phyloP scores from a whole-genome alignment of 2,113 vertebrate genomes.

The Thinocorus orbignyianus region DNA sequence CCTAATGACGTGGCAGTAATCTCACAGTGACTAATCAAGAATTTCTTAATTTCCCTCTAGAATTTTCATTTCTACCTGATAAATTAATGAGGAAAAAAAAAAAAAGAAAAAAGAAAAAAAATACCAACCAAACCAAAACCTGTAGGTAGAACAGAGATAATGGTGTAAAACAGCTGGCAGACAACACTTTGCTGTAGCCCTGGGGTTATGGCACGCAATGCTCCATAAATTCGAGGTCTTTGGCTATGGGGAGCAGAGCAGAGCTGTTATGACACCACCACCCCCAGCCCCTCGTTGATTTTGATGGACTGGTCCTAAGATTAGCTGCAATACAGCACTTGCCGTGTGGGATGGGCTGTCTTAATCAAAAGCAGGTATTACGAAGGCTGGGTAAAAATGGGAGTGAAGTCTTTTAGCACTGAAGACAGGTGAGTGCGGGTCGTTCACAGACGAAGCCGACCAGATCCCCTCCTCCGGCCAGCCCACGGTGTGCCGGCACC shows the following conservation, averaged over 20 bases:
- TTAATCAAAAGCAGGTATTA: neutral
- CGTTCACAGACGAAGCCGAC: neutral
- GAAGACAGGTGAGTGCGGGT: neutral
- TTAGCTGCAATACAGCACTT: no score
- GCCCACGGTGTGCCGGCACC: neutral
- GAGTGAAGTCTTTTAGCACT: neutral
- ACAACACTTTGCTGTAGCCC: neutral
- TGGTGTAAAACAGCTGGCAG: neutral
- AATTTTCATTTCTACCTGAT: neutral
- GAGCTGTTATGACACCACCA: fast-evolving
- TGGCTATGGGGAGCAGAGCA: neutral
- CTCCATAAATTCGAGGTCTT: neutral
- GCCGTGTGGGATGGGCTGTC: neutral
- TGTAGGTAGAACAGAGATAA: neutral
- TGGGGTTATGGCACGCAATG: fast-evolving
- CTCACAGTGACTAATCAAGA: neutral
- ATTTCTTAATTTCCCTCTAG: neutral
- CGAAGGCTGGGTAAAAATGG: fast-evolving
- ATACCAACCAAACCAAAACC: no score
- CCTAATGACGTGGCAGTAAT: neutral
- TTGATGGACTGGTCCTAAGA: neutral
- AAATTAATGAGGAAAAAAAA: neutral
- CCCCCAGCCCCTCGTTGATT: neutral
- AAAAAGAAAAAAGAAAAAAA: no score
- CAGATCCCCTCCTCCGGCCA: no score